Base-by-base conservation (phyloP, 1,140 invertebrate species). In the Cheumatopsyche charites region DNA sequence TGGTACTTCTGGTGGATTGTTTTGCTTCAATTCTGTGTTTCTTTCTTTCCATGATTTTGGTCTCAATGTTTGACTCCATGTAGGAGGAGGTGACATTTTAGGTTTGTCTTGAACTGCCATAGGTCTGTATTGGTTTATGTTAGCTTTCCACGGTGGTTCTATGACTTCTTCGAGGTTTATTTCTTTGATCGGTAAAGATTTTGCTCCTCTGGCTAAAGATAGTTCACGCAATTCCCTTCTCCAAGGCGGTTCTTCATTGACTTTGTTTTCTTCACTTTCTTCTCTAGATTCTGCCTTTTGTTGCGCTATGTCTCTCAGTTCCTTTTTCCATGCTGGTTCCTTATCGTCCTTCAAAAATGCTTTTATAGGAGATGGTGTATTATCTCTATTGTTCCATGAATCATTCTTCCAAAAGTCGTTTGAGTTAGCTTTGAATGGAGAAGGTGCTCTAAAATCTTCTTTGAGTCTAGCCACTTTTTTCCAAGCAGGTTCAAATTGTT, bases 51-150 rank as follows among this genome's bases (percentile, higher is more conserved):
- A 83, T 6, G 83, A 79, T 26, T 79, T 78, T 7, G 83, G 82
- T 66, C 80, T 77, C 55, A 85, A 69, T 0, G 83, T 84, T 74
- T 85, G 83, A 69, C 81, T 85, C 83, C 83, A 84, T n/a, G 78
- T 79, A 6, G 79, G 79, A 12, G 79, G 79, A 1, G 78, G 78
- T 23, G 79, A 58, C 15, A 36, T 29, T 23, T 29, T 58, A 0
- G 45, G 21, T 26, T 71, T 74, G 3, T 69, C 67, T 36, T 66
- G 42, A 3, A 66, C 29, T 29, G 41, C 52, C 41, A 41, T 36
- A 45, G 67, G 26, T 66, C 19, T 66, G 49, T 25, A 70, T 62
- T 15, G 45, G 41, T 61, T 67, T 42, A 1, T 19, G 63, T 41
- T 68, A 3, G 63, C 23, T 36, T 71, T 71, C 63, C 68, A 70